Base-by-base conservation (phyloP, 2,888 invertebrate species). In the Tiphia femorata region DNA sequence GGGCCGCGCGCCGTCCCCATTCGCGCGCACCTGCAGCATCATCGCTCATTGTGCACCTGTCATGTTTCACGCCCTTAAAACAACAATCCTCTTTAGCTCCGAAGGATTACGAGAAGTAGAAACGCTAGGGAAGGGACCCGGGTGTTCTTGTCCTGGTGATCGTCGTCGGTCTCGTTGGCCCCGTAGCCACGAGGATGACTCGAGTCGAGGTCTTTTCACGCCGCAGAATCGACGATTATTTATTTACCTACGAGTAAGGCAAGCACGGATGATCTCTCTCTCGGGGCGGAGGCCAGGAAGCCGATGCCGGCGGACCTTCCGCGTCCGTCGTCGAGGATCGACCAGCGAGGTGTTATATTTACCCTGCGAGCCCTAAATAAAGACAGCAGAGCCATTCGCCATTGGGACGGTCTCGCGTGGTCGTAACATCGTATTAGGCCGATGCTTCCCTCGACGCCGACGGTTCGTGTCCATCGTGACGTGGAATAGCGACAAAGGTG, bases 31-130 rank as follows among this genome's bases (percentile, higher is more conserved):
- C 81, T 81, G 81, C 79, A 75, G 67, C 75, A 72, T 73, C 75
- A 72, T 67, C 68, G 67, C 68, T 67, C 72, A 77, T 78, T 77
- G 75, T 77, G 58, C 81, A 80, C 78, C 80, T 80, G 82, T 82
- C 82, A 77, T 76, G 79, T 80, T 81, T 80, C 75, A 77, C 79
- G 78, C 79, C 76, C 78, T 79, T 80, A 73, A 77, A 80, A 82
- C 77, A 82, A 83, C 82, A 79, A 81, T 75, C 72, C 67, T 35
- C 67, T 70, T 75, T 77, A 76, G 75, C 77, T 76, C n/a, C n/a
- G n/a, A 68, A 61, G 69, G 77, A 77, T 77, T 75, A 77, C 69
- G 67, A 66, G 61, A 40, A 25, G 29, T 17, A 48, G 37, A 35
- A 27, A 17, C 48, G 27, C 8, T 52, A 37, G 29, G 40, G 21